phyloP scores from a whole-genome alignment of 2,888 invertebrate genomes.

The Amphipoea lucens region DNA sequence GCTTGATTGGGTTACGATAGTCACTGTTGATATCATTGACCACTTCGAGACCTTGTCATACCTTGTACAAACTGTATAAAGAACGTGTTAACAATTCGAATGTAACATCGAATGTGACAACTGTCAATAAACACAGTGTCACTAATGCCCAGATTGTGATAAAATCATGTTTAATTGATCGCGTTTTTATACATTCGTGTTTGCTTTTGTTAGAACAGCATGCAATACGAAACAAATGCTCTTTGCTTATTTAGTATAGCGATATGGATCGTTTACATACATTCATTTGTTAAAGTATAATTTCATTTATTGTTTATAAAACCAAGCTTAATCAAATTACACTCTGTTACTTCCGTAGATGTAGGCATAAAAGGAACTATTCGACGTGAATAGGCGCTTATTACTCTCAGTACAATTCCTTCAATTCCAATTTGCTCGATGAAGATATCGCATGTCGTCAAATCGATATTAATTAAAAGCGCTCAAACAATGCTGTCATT shows the following conservation, averaged over 20 bases:
- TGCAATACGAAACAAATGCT: constrained; percentile 18
- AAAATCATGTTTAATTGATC: constrained; percentile 28
- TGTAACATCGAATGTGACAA: constrained; percentile 37
- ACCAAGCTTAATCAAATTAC: constrained; percentile 9
- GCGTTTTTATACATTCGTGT: constrained; percentile 17
- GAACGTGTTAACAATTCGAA: constrained; percentile 57
- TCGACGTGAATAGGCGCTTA: neutral
- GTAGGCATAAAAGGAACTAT: neutral
- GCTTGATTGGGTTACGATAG: constrained; percentile 75
- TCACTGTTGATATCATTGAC: constrained; percentile 74
- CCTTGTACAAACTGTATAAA: constrained; percentile 70
- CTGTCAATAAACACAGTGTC: constrained; percentile 28
- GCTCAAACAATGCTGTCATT: constrained; percentile 81
- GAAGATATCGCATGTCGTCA: constrained; percentile 76
- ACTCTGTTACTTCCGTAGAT: constrained; percentile 12
- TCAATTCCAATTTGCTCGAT: constrained; percentile 70
- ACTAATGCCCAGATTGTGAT: constrained; percentile 10
- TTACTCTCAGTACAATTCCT: constrained; percentile 51
- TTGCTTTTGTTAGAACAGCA: constrained; percentile 13
- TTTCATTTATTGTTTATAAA: constrained; percentile 9
- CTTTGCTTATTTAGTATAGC: constrained; percentile 14
- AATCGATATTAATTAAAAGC: constrained; percentile 86
- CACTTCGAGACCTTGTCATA: constrained; percentile 78
- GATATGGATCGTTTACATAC: constrained; percentile 5
- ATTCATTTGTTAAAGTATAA: constrained; percentile 6